These are phyloP conservation scores for Trachops cirrhosus DNA, from an alignment of 2,797 vertebrate species.

Conservation along the genomic window DNA sequence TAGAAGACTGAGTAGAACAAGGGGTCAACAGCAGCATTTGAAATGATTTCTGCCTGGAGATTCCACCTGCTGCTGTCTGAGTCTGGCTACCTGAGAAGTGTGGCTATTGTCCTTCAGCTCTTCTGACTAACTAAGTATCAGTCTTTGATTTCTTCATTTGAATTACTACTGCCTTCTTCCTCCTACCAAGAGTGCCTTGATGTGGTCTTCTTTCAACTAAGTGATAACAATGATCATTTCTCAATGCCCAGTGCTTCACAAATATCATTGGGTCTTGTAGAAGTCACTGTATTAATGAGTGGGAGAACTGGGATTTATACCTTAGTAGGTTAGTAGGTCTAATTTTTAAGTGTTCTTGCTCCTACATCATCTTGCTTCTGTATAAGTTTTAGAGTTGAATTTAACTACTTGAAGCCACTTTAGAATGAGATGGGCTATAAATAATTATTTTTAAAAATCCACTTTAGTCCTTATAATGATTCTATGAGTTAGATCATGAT, in stretches of 20 bases:
- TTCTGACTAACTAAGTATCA: not conserved
- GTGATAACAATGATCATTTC: conserved; percentile 4
- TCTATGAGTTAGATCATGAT: not conserved
- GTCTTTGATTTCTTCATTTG: not conserved
- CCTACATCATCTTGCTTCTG: not conserved
- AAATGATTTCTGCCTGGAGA: conserved; percentile 44
- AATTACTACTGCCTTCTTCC: not conserved
- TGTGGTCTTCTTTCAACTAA: conserved; percentile 14
- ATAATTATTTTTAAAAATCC: not conserved
- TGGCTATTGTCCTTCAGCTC: not conserved
- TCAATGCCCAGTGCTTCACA: not conserved
- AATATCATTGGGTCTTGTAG: not conserved
- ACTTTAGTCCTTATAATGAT: conserved; percentile 3
- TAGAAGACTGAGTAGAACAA: not conserved
- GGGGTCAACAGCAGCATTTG: conserved; percentile 17
- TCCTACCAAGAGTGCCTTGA: conserved; percentile 11
- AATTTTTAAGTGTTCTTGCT: not conserved
- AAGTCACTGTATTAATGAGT: not conserved
- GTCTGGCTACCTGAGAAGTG: not conserved
- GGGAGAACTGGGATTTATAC: not conserved
- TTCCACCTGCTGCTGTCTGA: not conserved
- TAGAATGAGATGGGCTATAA: not conserved
- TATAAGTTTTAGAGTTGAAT: not conserved
- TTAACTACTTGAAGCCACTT: conserved; percentile 32
- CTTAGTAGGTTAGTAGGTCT: not conserved